Evolutionary conservation across 2,113 vertebrate species (phyloP).

Genomic region (Tylochromis polylepis): DNA sequence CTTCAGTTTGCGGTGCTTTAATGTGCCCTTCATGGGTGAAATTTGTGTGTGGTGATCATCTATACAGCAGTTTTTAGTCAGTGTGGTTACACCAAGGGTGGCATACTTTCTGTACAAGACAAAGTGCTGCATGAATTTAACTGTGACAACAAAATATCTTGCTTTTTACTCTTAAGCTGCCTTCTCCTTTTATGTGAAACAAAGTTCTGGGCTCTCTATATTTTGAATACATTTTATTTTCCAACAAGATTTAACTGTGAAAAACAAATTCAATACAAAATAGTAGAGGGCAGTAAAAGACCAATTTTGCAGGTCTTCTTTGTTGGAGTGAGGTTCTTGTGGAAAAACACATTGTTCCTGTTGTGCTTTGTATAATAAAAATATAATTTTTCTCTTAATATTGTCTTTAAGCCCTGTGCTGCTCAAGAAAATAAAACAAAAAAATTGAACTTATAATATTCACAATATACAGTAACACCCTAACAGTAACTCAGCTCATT

Average conservation of each 20-base stretch:
- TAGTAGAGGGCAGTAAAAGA: background rate
- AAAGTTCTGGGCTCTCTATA: background rate
- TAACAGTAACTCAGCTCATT: background rate
- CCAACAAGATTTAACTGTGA: background rate
- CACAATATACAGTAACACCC: rapidly evolving
- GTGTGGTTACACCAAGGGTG: background rate
- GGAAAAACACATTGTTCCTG: background rate
- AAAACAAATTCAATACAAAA: background rate
- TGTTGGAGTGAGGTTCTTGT: background rate
- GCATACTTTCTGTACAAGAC: background rate
- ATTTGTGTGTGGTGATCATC: background rate
- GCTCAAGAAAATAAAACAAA: background rate
- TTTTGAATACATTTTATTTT: no score
- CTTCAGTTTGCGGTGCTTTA: no score
- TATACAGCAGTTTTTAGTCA: background rate
- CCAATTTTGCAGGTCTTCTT: background rate
- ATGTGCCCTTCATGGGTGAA: background rate
- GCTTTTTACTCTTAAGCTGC: background rate
- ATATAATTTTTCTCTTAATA: background rate
- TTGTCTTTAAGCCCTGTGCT: rapidly evolving
- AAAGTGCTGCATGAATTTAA: background rate
- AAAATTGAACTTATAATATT: background rate
- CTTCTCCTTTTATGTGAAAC: background rate
- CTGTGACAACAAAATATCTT: background rate
- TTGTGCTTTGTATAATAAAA: background rate